Percentiles rank a stretch among this genome's conserved stretches.
These are phyloP conservation scores for Ciconia boyciana DNA, from an alignment of 2,113 vertebrate species.

Conservation along the genomic window DNA sequence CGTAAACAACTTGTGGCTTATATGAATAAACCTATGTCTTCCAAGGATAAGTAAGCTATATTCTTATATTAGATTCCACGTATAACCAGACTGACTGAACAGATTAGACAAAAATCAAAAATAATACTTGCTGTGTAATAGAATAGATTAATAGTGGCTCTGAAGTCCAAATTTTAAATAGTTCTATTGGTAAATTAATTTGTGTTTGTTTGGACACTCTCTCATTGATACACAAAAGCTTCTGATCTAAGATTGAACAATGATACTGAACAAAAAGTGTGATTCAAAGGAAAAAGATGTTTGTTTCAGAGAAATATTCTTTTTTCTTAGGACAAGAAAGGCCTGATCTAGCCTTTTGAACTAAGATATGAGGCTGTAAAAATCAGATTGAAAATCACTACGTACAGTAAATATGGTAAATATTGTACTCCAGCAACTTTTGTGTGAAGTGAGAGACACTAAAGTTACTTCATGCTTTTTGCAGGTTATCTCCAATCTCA, in stretches of 20 bases:
- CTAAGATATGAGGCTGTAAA: neutral
- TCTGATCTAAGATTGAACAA: neutral
- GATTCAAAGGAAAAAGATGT: neutral
- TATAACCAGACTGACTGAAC: neutral
- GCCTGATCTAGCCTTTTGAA: neutral
- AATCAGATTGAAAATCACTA: neutral
- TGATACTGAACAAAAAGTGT: neutral
- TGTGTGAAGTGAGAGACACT: neutral
- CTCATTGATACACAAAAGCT: neutral
- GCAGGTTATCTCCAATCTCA: neutral
- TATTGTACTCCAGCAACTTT: neutral
- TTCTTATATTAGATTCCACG: neutral
- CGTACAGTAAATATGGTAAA: neutral
- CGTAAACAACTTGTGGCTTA: neutral
- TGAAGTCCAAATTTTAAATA: neutral
- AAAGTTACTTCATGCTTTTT: neutral
- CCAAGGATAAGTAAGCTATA: neutral
- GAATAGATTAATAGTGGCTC: neutral
- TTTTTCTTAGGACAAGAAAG: neutral
- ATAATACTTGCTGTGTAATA: neutral
- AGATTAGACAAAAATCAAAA: neutral
- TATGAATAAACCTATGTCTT: neutral
- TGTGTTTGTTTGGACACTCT: neutral
- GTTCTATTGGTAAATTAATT: neutral
- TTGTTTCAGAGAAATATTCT: neutral